Base-by-base conservation (phyloP, 2,113 vertebrate genomes). In the Prionailurus bengalensis region DNA sequence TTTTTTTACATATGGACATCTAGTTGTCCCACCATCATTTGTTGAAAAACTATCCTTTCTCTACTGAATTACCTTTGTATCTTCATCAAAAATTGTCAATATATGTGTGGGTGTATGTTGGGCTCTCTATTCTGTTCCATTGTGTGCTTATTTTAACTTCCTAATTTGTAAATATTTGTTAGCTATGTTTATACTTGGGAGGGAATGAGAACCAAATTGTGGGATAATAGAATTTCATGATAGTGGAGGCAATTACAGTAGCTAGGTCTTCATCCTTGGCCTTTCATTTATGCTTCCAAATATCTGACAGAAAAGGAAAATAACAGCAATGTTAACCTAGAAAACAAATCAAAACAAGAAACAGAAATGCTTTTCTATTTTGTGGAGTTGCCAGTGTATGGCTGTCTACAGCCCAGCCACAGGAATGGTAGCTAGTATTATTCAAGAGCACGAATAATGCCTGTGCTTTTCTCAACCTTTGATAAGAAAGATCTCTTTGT, bases 11-110 rank as follows among this genome's bases (percentile, higher is more conserved):
- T 82, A 78, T 85, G 29, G 4, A 53, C 87, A 83, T n/a, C 19
- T 27, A 92, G 21, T 87, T 73, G 21, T 68, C 76, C 8, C 42
- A 92, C 68, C 63, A 63, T n/a, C 25, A 65, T n/a, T 97, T 96
- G 3, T 70, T 89, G 23, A 89, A 45, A 86, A 53, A 53, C 39
- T 85, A 12, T 90, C 17, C 10, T 73, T 94, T 93, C 53, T 87
- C 42, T 90, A 82, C 29, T 86, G 42, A 96, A 51, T 71, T 96
- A 23, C 53, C 36, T 97, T 86, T 96, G 5, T 14, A 79, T 4
- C 23, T 81, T 55, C 21, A 7, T 94, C 25, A 95, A 89, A 91
- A 82, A 80, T 73, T 95, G 29, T 79, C 27, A 23, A 6, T 53
- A 7, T 93, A 73, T 65, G 8, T 92, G 12, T 93, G 27, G 7